Base-by-base conservation (phyloP, 1,140 invertebrate genomes). In the Phthorimaea operculella region DNA sequence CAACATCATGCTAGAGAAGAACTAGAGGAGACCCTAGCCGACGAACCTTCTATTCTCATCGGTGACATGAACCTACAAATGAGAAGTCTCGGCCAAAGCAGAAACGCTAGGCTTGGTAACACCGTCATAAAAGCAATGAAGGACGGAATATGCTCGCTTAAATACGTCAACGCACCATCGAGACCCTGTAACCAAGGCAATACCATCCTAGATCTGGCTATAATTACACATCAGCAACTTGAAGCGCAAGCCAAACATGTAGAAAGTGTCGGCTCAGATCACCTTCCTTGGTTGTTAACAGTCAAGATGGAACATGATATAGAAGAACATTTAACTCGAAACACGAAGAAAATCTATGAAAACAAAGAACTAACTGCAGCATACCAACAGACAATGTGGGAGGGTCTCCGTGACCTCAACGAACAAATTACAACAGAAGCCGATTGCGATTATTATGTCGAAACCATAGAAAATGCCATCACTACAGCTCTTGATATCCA, bases 381-480 rank as follows among this genome's bases (percentile, higher is more conserved):
- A 28, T 28, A 28, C 21, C 21, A 28, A 28, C 21, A 28, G 21
- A 28, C 21, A 28, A 16, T n/a, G 12, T 14, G 45, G 15, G 12
- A 47, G 16, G 45, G 12, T 15, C 10, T 47, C n/a, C 8, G 8
- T 3, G 45, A 47, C 2, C 45, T 16, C 4, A n/a, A 14, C 9
- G 17, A n/a, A 16, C 14, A 18, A 16, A 47, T 47, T 16, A 18
- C 16, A n/a, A 14, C 45, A 18, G 15, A 47, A n/a, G 12, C 11
- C 11, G 45, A 47, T 16, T 55, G 54, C 11, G 54, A 55, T 2
- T 34, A 1, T 21, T 55, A 55, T 45, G 21, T 45, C 33, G 49
- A 51, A 45, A 45, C 12, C n/a, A 34, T 51, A 14, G 55, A 57
- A 45, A 51, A 51, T 3, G 33, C 50, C 48, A 57, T 57, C 18